These are phyloP conservation scores for Drosophila pegasa DNA, from an alignment of 2,888 invertebrate species.

Conservation along the genomic window DNA sequence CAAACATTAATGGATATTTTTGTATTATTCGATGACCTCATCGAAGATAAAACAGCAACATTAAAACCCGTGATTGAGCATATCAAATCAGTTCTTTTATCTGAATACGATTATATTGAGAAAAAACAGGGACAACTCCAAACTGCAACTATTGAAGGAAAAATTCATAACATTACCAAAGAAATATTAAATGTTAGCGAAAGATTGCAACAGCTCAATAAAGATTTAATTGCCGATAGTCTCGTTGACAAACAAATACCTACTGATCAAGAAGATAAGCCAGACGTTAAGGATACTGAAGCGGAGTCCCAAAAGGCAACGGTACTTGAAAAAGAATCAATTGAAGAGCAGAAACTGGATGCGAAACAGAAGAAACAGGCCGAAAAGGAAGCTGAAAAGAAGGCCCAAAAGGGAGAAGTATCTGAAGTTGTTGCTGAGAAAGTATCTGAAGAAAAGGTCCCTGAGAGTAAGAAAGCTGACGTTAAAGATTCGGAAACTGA, in stretches of 20 bases:
- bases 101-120: slow-evolving; percentile 62
- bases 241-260: background rate
- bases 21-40: slow-evolving; percentile 71
- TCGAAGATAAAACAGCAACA: slow-evolving; percentile 38
- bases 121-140: slow-evolving; percentile 34
- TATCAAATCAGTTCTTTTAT: slow-evolving; percentile 42
- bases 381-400: slow-evolving; percentile 13
- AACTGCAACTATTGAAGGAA: slow-evolving; percentile 30
- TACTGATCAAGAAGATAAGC: background rate
- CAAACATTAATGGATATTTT: slow-evolving; percentile 78
- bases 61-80: slow-evolving; percentile 47
- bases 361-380: slow-evolving; percentile 17
- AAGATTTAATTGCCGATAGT: background rate
- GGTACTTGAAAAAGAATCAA: slow-evolving; percentile 1
- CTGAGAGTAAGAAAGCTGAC: slow-evolving; percentile 31
- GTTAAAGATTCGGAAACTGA: slow-evolving; percentile 5
- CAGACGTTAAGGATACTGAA: background rate
- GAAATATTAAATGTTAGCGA: slow-evolving; percentile 44
- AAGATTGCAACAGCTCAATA: slow-evolving; percentile 29
- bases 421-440: slow-evolving; percentile 26
- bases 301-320: slow-evolving; percentile 6
- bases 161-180: slow-evolving; percentile 42
- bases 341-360: slow-evolving; percentile 12
- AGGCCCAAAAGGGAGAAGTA: slow-evolving; percentile 5
- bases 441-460: slow-evolving; percentile 14